A percentile compares a stretch with the other conserved stretches of the same genome.
phyloP scores from a whole-genome alignment of 2,888 invertebrate species.

The Acanthosepion lycidas region DNA sequence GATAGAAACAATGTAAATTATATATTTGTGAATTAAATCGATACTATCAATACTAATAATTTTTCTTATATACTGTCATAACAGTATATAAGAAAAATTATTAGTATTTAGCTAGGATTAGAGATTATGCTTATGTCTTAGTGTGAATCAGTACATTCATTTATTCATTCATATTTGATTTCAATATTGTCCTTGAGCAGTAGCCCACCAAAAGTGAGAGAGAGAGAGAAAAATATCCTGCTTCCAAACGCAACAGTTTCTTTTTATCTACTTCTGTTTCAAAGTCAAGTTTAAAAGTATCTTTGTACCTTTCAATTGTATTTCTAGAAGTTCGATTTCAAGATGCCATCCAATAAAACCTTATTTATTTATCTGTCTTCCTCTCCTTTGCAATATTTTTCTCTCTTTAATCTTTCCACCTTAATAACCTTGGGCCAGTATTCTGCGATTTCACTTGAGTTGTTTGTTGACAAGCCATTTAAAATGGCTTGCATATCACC shows the following conservation, averaged over 20 bases:
- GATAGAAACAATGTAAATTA: neutral
- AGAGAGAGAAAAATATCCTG: neutral
- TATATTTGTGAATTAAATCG: too few relatives aligned
- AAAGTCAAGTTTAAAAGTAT: neutral
- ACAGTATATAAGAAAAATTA: neutral
- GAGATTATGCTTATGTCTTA: neutral
- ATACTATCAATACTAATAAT: too few relatives aligned
- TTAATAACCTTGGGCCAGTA: conserved; percentile 1
- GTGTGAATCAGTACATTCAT: neutral
- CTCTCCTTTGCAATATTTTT: too few relatives aligned
- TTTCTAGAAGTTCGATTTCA: too few relatives aligned
- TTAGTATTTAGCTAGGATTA: neutral
- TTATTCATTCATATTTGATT: neutral
- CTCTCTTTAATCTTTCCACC: neutral
- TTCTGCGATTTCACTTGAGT: neutral
- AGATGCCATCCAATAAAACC: too few relatives aligned
- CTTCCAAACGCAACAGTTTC: neutral
- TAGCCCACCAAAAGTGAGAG: neutral
- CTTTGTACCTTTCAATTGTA: too few relatives aligned
- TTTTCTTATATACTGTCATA: too few relatives aligned
- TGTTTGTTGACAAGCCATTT: neutral
- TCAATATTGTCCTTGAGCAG: neutral
- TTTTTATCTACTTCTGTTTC: neutral
- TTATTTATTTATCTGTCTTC: too few relatives aligned
- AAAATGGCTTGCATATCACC: neutral